Conservation (phyloP, 2,797 vertebrate species). For the Chelonia mydas region DNA sequence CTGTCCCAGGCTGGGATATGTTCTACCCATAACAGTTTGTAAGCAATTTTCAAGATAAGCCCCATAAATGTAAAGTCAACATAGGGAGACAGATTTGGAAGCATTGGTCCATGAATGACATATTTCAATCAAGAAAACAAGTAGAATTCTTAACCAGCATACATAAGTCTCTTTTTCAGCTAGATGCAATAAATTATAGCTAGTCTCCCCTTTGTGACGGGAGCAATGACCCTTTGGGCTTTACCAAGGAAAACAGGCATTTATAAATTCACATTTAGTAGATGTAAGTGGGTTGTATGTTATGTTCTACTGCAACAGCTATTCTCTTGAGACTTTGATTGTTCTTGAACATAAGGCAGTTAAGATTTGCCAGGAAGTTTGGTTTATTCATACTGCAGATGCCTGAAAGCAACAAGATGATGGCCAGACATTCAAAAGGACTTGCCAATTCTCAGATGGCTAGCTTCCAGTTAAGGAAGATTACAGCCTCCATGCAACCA, state of each 20-base stretch:
- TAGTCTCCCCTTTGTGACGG: not conserved
- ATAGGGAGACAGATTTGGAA: not conserved
- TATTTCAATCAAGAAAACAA: not conserved
- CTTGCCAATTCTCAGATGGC: conserved; percentile 48
- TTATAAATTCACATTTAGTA: not conserved
- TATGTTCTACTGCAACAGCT: conserved; percentile 43
- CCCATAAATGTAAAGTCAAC: conserved; percentile 10
- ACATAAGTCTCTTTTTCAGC: not conserved
- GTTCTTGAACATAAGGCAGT: conserved; percentile 45
- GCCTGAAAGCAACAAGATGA: conserved; percentile 49
- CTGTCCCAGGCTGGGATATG: not conserved
- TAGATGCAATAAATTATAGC: not conserved
- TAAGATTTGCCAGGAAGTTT: conserved; percentile 67
- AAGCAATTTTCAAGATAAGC: not conserved
- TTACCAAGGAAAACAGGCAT: conserved; percentile 9
- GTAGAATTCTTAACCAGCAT: not conserved
- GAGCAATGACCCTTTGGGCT: not conserved
- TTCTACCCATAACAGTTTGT: not conserved
- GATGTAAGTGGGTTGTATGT: conserved; percentile 23
- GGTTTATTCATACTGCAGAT: conserved; percentile 66
- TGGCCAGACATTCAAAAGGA: conserved; percentile 57
- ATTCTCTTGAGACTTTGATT: conserved; percentile 50
- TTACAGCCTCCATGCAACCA: conserved; percentile 43
- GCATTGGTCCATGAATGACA: fast-evolving
- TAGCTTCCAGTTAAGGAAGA: conserved; percentile 51